Percentiles rank a stretch among this genome's conserved stretches.
Conservation (phyloP, 2,888 invertebrate species). For the Drosophila mimetica region DNA sequence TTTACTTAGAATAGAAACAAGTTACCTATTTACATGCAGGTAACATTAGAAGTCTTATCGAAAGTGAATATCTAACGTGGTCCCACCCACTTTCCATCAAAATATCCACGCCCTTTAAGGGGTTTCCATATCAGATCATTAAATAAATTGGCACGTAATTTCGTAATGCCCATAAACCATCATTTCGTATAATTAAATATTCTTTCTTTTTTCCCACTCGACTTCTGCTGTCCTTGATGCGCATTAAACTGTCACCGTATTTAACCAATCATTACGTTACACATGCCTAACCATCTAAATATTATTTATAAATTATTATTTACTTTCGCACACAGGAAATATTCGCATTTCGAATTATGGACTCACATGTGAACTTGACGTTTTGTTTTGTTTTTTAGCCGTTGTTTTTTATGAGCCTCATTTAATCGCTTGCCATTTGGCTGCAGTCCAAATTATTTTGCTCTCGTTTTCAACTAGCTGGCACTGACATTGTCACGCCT, state of each 20-base stretch:
- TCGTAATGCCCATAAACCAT: conserved; percentile 53
- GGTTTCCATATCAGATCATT: conserved; percentile 27
- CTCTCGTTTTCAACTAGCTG: conserved; percentile 70
- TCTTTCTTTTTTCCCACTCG: conserved; percentile 16
- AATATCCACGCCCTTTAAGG: too few relatives aligned
- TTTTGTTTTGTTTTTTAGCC: conserved; percentile 27
- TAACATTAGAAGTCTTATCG: conserved; percentile 17
- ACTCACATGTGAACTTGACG: conserved; percentile 36
- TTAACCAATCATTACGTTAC: conserved; percentile 24
- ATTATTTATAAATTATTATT: conserved; percentile 32
- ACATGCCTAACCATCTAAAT: background rate
- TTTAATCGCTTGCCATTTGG: conserved; percentile 69
- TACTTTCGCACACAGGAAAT: conserved; percentile 37
- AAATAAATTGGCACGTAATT: conserved; percentile 25
- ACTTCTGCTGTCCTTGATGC: conserved; percentile 49
- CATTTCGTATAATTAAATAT: conserved; percentile 51
- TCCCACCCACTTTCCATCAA: too few relatives aligned
- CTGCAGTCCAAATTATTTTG: conserved; percentile 66
- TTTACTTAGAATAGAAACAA: background rate
- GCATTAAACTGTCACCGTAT: conserved; percentile 54
- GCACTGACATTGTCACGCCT: conserved; percentile 74
- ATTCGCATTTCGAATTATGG: conserved; percentile 40
- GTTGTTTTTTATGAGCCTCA: conserved; percentile 45
- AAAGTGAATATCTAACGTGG: conserved; percentile 14
- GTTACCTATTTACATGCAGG: conserved; percentile 10